Conservation (phyloP, 2,113 vertebrate genomes). For the Lepisosteus osseus region DNA sequence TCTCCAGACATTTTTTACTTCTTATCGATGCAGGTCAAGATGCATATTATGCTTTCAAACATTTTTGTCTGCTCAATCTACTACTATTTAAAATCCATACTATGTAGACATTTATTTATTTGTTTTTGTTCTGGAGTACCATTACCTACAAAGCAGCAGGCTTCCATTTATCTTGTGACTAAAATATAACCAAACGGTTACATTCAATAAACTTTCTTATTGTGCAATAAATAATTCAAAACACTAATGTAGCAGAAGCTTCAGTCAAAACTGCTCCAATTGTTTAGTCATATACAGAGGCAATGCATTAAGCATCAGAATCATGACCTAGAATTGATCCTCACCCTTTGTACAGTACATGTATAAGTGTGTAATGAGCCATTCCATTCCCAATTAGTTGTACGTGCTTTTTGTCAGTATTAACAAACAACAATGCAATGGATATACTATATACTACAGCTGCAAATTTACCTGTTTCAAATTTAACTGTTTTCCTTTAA, state of each 20-base stretch:
- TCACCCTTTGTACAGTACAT: slow-evolving; percentile 16
- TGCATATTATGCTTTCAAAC: too few species aligned
- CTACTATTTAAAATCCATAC: too few species aligned
- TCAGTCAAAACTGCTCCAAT: slow-evolving; percentile 10
- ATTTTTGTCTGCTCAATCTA: too few species aligned
- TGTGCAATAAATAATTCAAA: slow-evolving; percentile 20
- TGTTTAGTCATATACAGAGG: slow-evolving; percentile 1
- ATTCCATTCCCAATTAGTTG: background rate
- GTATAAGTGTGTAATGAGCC: background rate
- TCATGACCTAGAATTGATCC: background rate
- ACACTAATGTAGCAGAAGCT: slow-evolving; percentile 3
- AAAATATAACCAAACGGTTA: slow-evolving; percentile 1
- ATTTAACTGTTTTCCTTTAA: too few species aligned
- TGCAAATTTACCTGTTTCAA: too few species aligned
- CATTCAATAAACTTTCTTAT: background rate
- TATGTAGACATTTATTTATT: too few species aligned
- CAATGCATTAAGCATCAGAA: background rate
- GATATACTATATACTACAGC: too few species aligned
- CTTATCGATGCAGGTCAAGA: too few species aligned
- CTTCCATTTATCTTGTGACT: slow-evolving; percentile 26
- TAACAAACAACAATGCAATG: background rate
- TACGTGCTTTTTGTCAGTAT: background rate
- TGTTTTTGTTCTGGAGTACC: too few species aligned
- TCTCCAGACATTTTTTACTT: too few species aligned
- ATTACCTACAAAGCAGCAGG: too few species aligned